phyloP scores from a whole-genome alignment of 2,888 invertebrate species.

The Trissolcus brochymenae region DNA sequence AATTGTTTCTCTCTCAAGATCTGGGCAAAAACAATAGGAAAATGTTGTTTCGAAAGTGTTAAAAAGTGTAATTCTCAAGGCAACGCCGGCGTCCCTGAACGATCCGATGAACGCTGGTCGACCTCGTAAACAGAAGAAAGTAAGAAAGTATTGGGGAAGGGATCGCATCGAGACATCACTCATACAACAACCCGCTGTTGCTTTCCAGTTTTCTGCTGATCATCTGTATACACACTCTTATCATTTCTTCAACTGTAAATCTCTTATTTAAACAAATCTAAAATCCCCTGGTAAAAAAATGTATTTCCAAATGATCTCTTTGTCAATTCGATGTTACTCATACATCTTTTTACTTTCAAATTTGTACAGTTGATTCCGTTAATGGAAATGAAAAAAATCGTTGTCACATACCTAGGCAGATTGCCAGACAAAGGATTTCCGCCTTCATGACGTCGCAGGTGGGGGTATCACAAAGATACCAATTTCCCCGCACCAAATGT shows the following conservation, averaged over 20 bases:
- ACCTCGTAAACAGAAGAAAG: constrained; percentile 73
- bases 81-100: constrained; percentile 64
- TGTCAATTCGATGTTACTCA: no score
- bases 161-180: constrained; percentile 54
- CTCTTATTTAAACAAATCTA: no score
- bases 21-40: constrained; percentile 35
- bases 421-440: constrained; percentile 65
- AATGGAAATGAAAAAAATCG: not conserved
- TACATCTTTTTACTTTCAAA: no score
- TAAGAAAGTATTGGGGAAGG: constrained; percentile 68
- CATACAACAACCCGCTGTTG: constrained; percentile 40
- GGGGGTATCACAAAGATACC: constrained; percentile 34
- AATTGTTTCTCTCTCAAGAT: not conserved
- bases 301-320: no score
- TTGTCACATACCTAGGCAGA: constrained; percentile 69
- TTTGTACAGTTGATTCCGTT: not conserved
- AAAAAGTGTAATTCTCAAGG: constrained; percentile 65
- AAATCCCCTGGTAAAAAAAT: no score
- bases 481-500: constrained; percentile 50
- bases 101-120: constrained; percentile 65
- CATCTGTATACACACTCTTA: constrained; percentile 2
- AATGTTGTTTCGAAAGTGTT: constrained; percentile 50
- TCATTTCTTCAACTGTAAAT: no score
- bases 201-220: constrained; percentile 58
- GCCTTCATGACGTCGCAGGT: constrained; percentile 68